These are phyloP conservation scores for Columba guinea DNA, from an alignment of 2,797 vertebrate genomes.

Conservation along the genomic window DNA sequence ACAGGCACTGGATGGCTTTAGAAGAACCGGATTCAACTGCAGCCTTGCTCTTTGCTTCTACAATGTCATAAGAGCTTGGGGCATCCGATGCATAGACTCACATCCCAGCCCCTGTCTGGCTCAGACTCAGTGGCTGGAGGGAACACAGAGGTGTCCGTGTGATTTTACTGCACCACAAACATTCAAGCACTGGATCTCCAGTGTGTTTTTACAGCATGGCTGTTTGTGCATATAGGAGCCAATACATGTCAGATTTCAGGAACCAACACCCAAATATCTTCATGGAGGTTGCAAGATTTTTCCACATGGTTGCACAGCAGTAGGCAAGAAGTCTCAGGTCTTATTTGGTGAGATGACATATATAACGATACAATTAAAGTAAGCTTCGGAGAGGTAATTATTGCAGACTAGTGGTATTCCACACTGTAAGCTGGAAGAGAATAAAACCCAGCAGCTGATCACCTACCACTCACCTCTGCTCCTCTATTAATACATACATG, in stretches of 20 bases:
- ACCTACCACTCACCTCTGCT: neutral
- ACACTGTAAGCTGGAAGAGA: neutral
- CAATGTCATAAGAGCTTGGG: rapidly evolving
- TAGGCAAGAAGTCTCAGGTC: neutral
- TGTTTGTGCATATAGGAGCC: neutral
- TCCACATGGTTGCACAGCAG: neutral
- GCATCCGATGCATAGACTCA: neutral
- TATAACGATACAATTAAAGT: neutral
- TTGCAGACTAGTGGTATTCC: neutral
- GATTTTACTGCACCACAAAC: neutral
- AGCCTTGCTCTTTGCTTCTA: neutral
- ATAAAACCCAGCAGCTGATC: neutral
- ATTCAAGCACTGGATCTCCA: neutral
- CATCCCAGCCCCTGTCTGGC: neutral
- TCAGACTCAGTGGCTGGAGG: neutral
- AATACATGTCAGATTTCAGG: neutral
- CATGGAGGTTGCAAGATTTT: neutral
- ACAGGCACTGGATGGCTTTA: rapidly evolving
- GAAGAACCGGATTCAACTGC: rapidly evolving
- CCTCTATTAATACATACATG: neutral
- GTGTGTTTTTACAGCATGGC: neutral
- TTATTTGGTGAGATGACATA: neutral
- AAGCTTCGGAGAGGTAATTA: neutral
- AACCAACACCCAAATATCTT: neutral
- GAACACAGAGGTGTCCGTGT: rapidly evolving